phyloP scores from a whole-genome alignment of 2,113 vertebrate species.

The Coptodon rendalli region DNA sequence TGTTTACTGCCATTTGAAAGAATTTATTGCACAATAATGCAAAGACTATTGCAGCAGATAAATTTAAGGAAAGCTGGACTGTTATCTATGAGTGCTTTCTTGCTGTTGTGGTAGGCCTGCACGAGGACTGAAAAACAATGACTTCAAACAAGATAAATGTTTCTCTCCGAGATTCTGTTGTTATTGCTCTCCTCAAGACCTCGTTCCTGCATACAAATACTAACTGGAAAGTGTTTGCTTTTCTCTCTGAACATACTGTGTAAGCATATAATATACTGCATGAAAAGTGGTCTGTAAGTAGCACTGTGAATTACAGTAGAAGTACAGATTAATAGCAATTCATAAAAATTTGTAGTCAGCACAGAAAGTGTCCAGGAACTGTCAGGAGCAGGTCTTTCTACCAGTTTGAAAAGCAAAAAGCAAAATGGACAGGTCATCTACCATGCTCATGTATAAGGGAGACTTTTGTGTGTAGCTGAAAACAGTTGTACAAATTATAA shows the following conservation, averaged over 20 bases:
- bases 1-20: neutral
- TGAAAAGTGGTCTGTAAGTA: neutral
- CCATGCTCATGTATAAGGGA: neutral
- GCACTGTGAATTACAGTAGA: neutral
- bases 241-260: neutral
- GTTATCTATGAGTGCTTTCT: neutral
- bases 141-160: neutral
- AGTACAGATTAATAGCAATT: neutral
- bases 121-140: neutral
- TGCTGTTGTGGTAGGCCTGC: neutral
- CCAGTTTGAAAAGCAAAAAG: neutral
- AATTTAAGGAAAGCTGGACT: neutral
- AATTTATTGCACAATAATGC: slow-evolving; percentile 20
- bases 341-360: neutral
- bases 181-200: neutral
- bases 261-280: neutral
- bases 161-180: neutral
- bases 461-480: neutral
- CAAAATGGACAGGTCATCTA: neutral
- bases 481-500: neutral
- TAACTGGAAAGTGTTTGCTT: neutral
- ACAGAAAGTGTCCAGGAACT: neutral
- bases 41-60: neutral
- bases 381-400: neutral
- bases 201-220: neutral